phyloP scores from a whole-genome alignment of 2,113 vertebrate species.

The Pluvialis apricaria region DNA sequence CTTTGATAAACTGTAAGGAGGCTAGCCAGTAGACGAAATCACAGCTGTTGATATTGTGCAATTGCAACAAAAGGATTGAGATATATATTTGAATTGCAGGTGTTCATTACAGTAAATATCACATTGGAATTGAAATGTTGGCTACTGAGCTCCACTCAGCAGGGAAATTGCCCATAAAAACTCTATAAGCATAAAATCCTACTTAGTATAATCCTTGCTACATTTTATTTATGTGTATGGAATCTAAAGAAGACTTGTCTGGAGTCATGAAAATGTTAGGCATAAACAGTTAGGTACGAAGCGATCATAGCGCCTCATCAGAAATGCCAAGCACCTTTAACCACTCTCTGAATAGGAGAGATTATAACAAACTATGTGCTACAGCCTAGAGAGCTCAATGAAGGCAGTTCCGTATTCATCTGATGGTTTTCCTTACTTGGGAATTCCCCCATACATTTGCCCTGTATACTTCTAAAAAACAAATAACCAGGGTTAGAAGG shows the following conservation, averaged over 20 bases:
- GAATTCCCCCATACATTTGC: background rate
- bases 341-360: background rate
- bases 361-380: background rate
- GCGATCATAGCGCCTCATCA: background rate
- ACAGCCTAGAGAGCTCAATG: background rate
- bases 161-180: background rate
- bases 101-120: constrained; percentile 1
- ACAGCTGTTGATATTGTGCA: background rate
- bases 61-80: background rate
- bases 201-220: background rate
- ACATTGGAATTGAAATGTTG: background rate
- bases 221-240: background rate
- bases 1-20: background rate
- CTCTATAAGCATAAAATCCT: background rate
- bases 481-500: background rate
- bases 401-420: background rate
- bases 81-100: background rate
- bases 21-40: background rate
- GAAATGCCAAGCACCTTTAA: background rate
- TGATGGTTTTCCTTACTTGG: background rate
- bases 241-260: background rate
- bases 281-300: background rate
- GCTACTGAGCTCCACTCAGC: background rate
- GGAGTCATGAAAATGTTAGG: background rate
- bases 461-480: background rate